Percentiles rank a stretch among this genome's conserved stretches.
phyloP scores from a whole-genome alignment of 2,797 vertebrate species.

The Dendrocincla tyrannina region DNA sequence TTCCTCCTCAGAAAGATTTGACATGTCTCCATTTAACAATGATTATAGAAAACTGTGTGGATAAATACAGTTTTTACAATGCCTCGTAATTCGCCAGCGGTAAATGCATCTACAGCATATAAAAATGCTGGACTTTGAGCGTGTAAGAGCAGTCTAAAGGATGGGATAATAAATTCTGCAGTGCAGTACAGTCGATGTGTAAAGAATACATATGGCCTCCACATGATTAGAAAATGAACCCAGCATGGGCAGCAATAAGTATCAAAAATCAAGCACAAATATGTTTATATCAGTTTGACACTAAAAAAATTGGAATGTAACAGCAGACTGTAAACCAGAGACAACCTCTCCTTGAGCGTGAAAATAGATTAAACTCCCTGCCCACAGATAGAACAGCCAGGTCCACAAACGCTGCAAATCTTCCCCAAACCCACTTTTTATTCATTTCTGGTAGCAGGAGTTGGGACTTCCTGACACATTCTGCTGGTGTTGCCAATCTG shows the following conservation, averaged over 20 bases:
- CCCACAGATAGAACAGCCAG: neutral
- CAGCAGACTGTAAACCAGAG: neutral
- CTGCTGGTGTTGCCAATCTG: neutral
- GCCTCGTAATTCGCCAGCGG: neutral
- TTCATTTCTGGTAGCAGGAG: neutral
- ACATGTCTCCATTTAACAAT: neutral
- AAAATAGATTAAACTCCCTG: neutral
- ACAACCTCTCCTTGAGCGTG: neutral
- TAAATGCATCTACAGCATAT: neutral
- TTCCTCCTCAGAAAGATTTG: neutral
- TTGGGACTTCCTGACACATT: neutral
- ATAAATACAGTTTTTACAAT: neutral
- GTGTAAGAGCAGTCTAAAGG: neutral
- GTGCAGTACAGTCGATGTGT: neutral
- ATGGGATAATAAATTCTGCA: neutral
- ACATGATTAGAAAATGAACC: constrained; percentile 41
- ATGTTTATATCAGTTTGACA: neutral
- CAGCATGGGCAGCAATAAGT: neutral
- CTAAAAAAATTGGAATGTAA: neutral
- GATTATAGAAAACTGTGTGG: neutral
- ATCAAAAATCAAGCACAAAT: neutral
- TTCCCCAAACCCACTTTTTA: neutral
- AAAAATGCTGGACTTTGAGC: neutral
- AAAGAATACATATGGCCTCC: constrained; percentile 48
- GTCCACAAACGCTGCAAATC: neutral